These are phyloP conservation scores for Steinernema hermaphroditum DNA, from an alignment of 2,888 invertebrate genomes.

Conservation along the genomic window DNA sequence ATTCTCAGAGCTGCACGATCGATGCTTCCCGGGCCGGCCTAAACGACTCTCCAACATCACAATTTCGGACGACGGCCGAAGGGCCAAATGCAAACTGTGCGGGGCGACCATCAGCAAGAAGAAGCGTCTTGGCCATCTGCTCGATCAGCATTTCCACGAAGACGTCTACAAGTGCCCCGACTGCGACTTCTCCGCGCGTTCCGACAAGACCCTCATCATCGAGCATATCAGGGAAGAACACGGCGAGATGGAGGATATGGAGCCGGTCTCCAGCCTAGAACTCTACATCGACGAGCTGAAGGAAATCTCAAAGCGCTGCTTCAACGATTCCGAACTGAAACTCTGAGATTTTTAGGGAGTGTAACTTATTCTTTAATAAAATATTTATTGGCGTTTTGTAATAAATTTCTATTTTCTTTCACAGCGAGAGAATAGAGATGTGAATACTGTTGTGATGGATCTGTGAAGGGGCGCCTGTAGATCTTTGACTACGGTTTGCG, in stretches of 20 bases:
- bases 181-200: slow-evolving; percentile 41
- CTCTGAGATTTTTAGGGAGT: slow-evolving; percentile 8
- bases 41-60: slow-evolving; percentile 54
- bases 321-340: slow-evolving; percentile 38
- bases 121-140: slow-evolving; percentile 48
- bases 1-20: slow-evolving; percentile 52
- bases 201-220: slow-evolving; percentile 38
- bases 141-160: slow-evolving; percentile 47
- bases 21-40: slow-evolving; percentile 55
- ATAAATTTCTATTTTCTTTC: too few species aligned
- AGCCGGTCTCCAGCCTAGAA: slow-evolving; percentile 32
- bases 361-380: neutral
- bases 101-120: slow-evolving; percentile 47
- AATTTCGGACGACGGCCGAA: slow-evolving; percentile 49
- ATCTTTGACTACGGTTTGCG: too few species aligned
- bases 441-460: too few species aligned
- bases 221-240: slow-evolving; percentile 41
- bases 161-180: slow-evolving; percentile 43
- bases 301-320: slow-evolving; percentile 36
- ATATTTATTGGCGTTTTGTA: neutral
- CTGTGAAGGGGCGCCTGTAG: too few species aligned
- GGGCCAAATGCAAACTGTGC: slow-evolving; percentile 51
- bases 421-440: too few species aligned
- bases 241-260: slow-evolving; percentile 26
- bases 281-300: slow-evolving; percentile 36